Evolutionary conservation across 2,797 vertebrate species (phyloP), one percentile per base, ranked within the genome.

Genomic region (Cheirogaleus major): DNA sequence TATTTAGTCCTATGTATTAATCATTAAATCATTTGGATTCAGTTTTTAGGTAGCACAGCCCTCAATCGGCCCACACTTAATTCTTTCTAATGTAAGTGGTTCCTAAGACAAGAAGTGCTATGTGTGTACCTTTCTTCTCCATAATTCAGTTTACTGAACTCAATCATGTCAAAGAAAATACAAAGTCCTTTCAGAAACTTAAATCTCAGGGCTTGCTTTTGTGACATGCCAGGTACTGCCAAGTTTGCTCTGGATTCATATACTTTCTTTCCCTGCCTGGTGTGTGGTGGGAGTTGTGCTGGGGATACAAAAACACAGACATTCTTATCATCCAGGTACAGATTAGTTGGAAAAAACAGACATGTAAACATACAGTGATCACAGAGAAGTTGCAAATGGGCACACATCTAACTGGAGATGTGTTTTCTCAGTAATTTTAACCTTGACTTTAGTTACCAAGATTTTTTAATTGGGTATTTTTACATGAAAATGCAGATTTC

Each of bases 401-500:
- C 78, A 88, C 13, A 35, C n/a, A 57, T 35, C 43, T 80, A 57
- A 52, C 76, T 89, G 30, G 32, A 95, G 59, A 91, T 1, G 5
- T 76, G 14, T 81, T 85, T 95, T 80, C 63, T 83, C 50, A 59
- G 38, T 95, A 59, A 85, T 75, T 45, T 95, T 89, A 89, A 86
- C 50, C 75, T 89, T 93, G 61, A 55, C 45, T 50, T 59, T 45
- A 79, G 15, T 94, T 86, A 83, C 30, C 11, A 70, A 63, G 38
- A 78, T 17, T 81, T 92, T 72, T 61, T 59, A 90, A 5, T 6
- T 50, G 35, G 18, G 1, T 41, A 63, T 75, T 65, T 73, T 90
- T 93, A 41, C 41, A 70, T 72, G 67, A 81, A 93, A 96, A 96
- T 92, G n/a, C 45, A 85, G 52, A 65, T 63, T 86, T 93, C 79